Evolutionary conservation across 2,888 invertebrate genomes (phyloP), one percentile per base, ranked within the genome.

Genomic region (Eulithis prunata): DNA sequence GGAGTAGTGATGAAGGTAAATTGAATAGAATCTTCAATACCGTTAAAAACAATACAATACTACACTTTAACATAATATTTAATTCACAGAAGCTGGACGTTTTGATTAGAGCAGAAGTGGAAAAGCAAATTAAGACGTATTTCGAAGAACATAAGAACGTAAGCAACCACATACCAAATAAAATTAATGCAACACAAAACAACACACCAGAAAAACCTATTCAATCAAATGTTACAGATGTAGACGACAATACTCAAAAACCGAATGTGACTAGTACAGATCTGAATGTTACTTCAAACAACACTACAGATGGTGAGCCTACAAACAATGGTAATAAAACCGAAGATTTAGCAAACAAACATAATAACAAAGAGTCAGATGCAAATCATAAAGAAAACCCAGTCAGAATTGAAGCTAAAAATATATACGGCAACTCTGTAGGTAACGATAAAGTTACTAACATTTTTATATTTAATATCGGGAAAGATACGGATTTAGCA

Each of bases 401-500:
- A n/a, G 57, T 71, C 4, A 71, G 77, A 55, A 70, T 83, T 2
- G 71, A 71, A 58, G 77, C 84, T 2, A 63, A 78, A 10, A 82
- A 78, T 6, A 61, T 86, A 5, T 85, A 79, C 32, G 87, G 85
- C 0, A 86, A 82, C 45, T 73, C 84, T 1, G 70, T 84, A 12
- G 83, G 80, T 0, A 85, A 80, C 21, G 83, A 79, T 0, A 81
- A 87, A 69, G 84, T 88, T 0, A 88, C 86, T 0, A 89, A 90
- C 51, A 75, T 89, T 46, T 90, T 81, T 57, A 77, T 89, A 49
- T 87, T 88, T 54, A 79, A 84, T 62, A 76, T 80, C 3, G 76
- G 73, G 4, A 70, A 78, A 21, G 68, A 77, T 13, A 47, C 73
- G 5, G 71, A 74, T 4, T 64, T 79, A n/a, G 71, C 74, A 12